Evolutionary conservation across 2,113 vertebrate genomes (phyloP), one percentile per base, ranked within the genome.

Genomic region (Columba livia): DNA sequence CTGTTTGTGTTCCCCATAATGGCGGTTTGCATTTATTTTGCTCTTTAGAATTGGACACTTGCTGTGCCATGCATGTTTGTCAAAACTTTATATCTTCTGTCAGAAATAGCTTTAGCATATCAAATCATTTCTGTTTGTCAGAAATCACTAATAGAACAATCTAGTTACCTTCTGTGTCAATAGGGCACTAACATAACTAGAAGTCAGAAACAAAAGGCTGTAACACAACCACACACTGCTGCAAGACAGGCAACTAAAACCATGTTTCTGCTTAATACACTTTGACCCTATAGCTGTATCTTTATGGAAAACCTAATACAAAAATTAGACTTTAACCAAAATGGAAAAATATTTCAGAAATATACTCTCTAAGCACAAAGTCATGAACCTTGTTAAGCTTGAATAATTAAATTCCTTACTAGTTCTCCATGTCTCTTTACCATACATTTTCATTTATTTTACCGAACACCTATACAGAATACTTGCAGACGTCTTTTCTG

Each of bases 21-120:
- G 97, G 98, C 97, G 98, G 98, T 97, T 99, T 99, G 99, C 98
- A 99, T 99, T 99, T 99, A 99, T 99, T 99, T 99, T 98, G 98
- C 99, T 99, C 98, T 99, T 99, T 98, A 99, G 98, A 98, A 98
- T 98, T 98, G 98, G 98, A 98, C 97, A 98, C 98, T 98, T 98
- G 97, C 98, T 98, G 98, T 98, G 98, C 98, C 97, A 97, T 97
- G 98, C 94, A 90, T 96, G 96, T 98, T 99, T 98, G 98, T 98
- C 98, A 98, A 98, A 98, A 98, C 98, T 98, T 98, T 97, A 1
- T 97, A 97, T 98, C 97, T 98, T 97, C 97, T 98, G 97, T 98
- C 97, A 98, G 97, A 98, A 98, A 99, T 97, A 98, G 98, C 97
- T 96, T 89, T 92, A 93, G 95, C 96, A 96, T 96, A 97, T 97